Evolutionary conservation across 2,888 invertebrate species (phyloP), one percentile per base, ranked within the genome.

Genomic region (Andrena marginata): DNA sequence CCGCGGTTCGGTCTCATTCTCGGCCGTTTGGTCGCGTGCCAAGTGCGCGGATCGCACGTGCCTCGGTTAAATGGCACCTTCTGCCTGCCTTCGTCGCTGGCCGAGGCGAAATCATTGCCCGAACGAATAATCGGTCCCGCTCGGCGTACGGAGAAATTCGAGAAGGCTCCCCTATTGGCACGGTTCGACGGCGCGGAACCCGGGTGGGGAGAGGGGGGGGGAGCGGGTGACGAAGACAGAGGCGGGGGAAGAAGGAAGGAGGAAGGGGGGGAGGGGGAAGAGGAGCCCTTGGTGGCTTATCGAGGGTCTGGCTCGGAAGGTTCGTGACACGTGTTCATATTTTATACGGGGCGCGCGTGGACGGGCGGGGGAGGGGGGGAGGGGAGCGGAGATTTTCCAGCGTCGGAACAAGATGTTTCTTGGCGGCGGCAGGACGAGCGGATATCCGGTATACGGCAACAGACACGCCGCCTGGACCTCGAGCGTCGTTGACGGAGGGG

Each of bases 361-460:
- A 42, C n/a, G n/a, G 42, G 56, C 33, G 72, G n/a, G n/a, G n/a
- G n/a, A n/a, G n/a, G 2, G 29, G 63, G 7, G 20, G 8, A 29
- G 35, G 13, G 29, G 7, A 35, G 64, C 77, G 70, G 70, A 70
- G 70, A 77, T 80, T 84, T 77, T 76, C 87, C 82, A 80, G 80
- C 63, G 65, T 67, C 79, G 85, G 76, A 81, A 81, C 84, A 82
- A 85, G 85, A 86, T 78, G 87, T 86, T 76, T 73, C 83, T 73
- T 42, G 71, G 60, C 33, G 77, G 75, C 78, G 78, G 75, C 77
- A 81, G 90, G 92, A 90, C 89, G 89, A 92, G 85, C 93, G 93
- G 93, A 93, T 93, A 93, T 93, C 93, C 93, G 93, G 93, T 91
- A 89, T 91, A 89, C 72, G 79, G 79, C 81, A 84, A 80, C 89